Base-by-base conservation (phyloP, 2,888 invertebrate genomes). In the Rhamphomyia laevipes region DNA sequence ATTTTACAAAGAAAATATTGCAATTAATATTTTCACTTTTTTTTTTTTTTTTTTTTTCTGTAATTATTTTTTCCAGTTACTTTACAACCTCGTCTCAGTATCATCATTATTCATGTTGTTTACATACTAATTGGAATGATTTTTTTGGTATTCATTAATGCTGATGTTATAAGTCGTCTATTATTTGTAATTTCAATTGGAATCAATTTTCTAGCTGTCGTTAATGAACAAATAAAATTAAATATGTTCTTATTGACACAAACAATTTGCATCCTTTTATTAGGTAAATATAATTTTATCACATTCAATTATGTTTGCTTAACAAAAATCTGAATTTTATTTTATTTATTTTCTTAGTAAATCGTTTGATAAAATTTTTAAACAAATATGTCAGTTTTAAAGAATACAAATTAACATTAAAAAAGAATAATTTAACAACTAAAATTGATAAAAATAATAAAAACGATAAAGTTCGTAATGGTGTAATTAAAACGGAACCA, bases 71-170 rank as follows among this genome's bases (percentile, higher is more conserved):
- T 50, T 47, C 3, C 35, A 51, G 53, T 50, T 11, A 38, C 15
- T n/a, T 27, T 51, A 6, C 12, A 47, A n/a, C 18, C 49, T 33
- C 35, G 45, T 13, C 16, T 49, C 2, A 37, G 23, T n/a, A 13
- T 48, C 9, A 33, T 48, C 21, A 3, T 21, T 7, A 38, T 50
- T 33, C 53, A 54, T 31, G n/a, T 52, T 3, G 12, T 23, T 15
- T 51, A 50, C 30, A 31, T 54, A 9, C 35, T 51, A 5, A 45
- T 54, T 13, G 53, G 51, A 41, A 54, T 54, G 53, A 38, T 51
- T 23, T 54, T 48, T 42, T 17, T 54, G 33, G 38, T 50, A 11
- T 54, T 54, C 15, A 43, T 54, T 12, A 51, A 54, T 45, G 50
- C 50, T 23, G 47, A 48, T 11, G 13, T 21, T 3, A 6, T 18